phyloP scores from a whole-genome alignment of 2,113 vertebrate genomes.

The Gymnogyps californianus region DNA sequence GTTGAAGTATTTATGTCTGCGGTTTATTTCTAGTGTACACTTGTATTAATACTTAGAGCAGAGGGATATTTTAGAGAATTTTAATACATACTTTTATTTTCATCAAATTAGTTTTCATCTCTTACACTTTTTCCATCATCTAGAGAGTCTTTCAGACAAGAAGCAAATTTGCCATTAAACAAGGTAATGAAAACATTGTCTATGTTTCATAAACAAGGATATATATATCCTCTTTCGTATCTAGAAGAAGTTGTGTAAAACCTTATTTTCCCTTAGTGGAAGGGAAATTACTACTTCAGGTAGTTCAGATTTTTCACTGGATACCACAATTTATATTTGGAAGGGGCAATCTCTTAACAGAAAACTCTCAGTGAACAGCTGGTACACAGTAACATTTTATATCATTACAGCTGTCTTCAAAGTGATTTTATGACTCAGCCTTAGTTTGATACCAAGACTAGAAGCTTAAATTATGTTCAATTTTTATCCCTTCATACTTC shows the following conservation, averaged over 20 bases:
- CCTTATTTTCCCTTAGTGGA: background rate
- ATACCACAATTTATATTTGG: background rate
- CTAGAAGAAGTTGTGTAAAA: background rate
- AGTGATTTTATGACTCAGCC: conserved; percentile 12
- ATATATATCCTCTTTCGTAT: background rate
- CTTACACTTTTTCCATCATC: background rate
- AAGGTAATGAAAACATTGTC: background rate
- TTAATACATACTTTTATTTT: background rate
- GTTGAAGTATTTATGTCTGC: background rate
- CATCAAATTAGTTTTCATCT: background rate
- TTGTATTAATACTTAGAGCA: background rate
- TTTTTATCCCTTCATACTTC: background rate
- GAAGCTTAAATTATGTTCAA: background rate
- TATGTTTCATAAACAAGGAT: background rate
- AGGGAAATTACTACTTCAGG: background rate
- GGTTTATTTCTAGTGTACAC: background rate
- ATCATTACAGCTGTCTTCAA: conserved; percentile 1
- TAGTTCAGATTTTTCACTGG: background rate
- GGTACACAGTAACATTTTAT: background rate
- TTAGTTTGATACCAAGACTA: background rate
- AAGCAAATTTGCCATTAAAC: background rate
- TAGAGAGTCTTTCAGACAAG: background rate
- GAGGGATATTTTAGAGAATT: background rate
- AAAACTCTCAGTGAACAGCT: background rate
- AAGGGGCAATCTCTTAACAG: background rate